These are phyloP conservation scores for Polia nebulosa DNA, from an alignment of 2,888 invertebrate species.

Conservation along the genomic window DNA sequence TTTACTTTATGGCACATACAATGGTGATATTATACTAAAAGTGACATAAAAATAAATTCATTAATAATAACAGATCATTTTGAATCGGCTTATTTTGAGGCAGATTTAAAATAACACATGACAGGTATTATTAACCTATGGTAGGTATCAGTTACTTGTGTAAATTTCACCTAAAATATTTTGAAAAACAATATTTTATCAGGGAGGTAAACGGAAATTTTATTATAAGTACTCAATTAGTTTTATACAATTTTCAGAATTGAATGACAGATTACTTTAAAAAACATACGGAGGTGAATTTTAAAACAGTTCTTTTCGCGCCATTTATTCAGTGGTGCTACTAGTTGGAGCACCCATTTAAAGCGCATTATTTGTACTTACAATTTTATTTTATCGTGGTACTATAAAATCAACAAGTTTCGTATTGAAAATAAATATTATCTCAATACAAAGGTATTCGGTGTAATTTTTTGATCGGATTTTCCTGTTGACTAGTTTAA, in stretches of 20 bases:
- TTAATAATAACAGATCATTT: slow-evolving; percentile 41
- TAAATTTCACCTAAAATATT: slow-evolving; percentile 5
- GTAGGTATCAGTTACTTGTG: no score
- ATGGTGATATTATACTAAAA: slow-evolving; percentile 22
- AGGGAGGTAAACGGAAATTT: slow-evolving; percentile 7
- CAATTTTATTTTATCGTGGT: neutral
- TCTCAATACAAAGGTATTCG: slow-evolving; percentile 22
- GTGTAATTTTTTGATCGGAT: slow-evolving; percentile 17
- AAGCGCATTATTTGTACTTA: slow-evolving; percentile 6
- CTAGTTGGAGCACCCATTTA: neutral
- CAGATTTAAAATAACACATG: slow-evolving; percentile 5
- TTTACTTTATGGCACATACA: slow-evolving; percentile 51
- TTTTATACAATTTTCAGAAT: neutral
- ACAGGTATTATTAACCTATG: neutral
- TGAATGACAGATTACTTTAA: neutral
- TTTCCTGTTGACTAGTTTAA: slow-evolving; percentile 50
- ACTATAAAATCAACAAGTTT: slow-evolving; percentile 10
- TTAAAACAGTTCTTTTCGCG: neutral
- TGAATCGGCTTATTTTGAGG: neutral
- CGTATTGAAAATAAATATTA: slow-evolving; percentile 41
- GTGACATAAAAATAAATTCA: slow-evolving; percentile 11
- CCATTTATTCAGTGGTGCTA: neutral
- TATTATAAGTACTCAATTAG: slow-evolving; percentile 5
- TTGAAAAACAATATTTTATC: slow-evolving; percentile 23
- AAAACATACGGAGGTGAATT: neutral